A percentile compares a stretch with the other conserved stretches of the same genome.
Evolutionary conservation across 2,888 invertebrate genomes (phyloP).

Genomic region (Diarsia mendica): DNA sequence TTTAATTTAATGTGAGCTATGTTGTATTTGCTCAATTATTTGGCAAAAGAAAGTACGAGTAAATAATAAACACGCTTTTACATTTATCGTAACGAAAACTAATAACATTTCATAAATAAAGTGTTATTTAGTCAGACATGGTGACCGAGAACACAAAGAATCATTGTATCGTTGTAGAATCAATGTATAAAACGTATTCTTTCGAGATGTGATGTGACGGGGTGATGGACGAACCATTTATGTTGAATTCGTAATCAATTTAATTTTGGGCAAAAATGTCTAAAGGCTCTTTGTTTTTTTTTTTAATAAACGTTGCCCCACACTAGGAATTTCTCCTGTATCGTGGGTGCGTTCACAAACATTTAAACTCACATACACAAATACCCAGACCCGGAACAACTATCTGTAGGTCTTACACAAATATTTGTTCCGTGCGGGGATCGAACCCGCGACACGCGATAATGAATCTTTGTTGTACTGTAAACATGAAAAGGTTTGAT

Average conservation of each 20-base stretch:
- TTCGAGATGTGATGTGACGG: too few relatives aligned
- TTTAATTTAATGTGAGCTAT: not conserved
- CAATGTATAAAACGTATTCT: not conserved
- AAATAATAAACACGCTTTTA: not conserved
- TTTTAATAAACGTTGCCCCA: too few relatives aligned
- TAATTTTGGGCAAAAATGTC: too few relatives aligned
- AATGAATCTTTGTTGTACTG: not conserved
- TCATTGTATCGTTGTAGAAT: not conserved
- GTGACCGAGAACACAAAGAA: not conserved
- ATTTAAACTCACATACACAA: too few relatives aligned
- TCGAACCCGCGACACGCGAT: too few relatives aligned
- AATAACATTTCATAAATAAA: not conserved
- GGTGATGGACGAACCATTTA: not conserved
- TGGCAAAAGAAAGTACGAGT: not conserved
- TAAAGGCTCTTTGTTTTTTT: too few relatives aligned
- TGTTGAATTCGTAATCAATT: not conserved
- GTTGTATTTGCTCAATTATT: not conserved
- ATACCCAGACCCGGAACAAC: too few relatives aligned
- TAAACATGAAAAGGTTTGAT: constrained; percentile 1
- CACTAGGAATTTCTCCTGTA: too few relatives aligned
- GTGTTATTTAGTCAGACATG: not conserved
- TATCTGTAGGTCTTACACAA: too few relatives aligned
- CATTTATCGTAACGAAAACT: not conserved
- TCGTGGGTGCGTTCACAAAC: too few relatives aligned
- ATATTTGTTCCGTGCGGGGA: too few relatives aligned